Percentiles rank a stretch among this genome's conserved stretches.
phyloP scores from a whole-genome alignment of 2,888 invertebrate species.

The Dorcus hopei region DNA sequence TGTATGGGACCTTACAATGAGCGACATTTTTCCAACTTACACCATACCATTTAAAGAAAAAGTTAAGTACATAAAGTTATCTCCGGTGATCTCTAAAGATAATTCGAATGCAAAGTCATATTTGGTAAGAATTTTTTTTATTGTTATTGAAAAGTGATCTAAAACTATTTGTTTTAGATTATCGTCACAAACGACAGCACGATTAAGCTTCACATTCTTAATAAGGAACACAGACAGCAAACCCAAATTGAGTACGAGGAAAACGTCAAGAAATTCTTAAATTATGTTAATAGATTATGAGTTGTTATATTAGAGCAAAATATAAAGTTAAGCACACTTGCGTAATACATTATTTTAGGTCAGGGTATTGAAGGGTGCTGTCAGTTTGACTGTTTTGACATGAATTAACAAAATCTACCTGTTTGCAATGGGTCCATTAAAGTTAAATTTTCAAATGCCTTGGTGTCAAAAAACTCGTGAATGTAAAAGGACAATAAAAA shows the following conservation, averaged over 20 bases:
- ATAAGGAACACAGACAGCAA: slow-evolving; percentile 46
- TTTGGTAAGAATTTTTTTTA: slow-evolving; percentile 42
- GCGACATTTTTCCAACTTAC: slow-evolving; percentile 51
- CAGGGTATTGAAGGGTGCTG: no score
- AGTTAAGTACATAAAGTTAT: slow-evolving; percentile 49
- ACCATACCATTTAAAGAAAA: slow-evolving; percentile 47
- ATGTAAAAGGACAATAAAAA: not conserved
- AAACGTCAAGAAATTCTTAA: slow-evolving; percentile 50
- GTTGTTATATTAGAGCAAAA: not conserved
- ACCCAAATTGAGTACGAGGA: slow-evolving; percentile 42
- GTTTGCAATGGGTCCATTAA: no score
- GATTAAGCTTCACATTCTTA: slow-evolving; percentile 51
- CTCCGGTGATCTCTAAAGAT: slow-evolving; percentile 32
- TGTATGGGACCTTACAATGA: slow-evolving; percentile 54
- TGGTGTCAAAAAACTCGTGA: slow-evolving; percentile 1
- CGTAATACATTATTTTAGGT: no score
- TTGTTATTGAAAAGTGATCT: not conserved
- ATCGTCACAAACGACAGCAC: slow-evolving; percentile 49
- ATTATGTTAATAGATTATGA: slow-evolving; percentile 49
- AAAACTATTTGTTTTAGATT: slow-evolving; percentile 45
- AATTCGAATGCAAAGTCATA: slow-evolving; percentile 30
- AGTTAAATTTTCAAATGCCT: not conserved
- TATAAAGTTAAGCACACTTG: no score
- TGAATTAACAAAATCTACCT: no score
- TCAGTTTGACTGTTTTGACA: no score